These are phyloP conservation scores for Psittacus erithacus DNA, from an alignment of 2,113 vertebrate species.

Conservation along the genomic window DNA sequence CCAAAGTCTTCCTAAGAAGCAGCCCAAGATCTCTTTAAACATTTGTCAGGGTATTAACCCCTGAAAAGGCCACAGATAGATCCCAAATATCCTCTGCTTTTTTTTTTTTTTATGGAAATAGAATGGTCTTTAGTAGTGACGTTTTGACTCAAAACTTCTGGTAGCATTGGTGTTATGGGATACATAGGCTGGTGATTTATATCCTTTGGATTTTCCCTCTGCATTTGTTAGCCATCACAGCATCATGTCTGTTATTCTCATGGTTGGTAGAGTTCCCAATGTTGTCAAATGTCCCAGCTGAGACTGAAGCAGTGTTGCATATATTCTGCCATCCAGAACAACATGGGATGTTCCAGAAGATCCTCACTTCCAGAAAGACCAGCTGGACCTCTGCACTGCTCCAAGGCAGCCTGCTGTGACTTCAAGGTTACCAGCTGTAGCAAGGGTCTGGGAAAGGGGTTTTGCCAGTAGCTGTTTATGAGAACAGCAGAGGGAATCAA, in stretches of 20 bases:
- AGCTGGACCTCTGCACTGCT: neutral
- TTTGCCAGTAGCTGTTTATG: neutral
- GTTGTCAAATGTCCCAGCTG: slow-evolving; percentile 33
- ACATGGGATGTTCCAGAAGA: neutral
- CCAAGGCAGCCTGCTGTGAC: neutral
- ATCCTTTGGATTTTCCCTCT: neutral
- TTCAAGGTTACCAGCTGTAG: neutral
- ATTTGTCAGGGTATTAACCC: neutral
- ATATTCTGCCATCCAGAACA: neutral
- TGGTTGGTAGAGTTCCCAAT: neutral
- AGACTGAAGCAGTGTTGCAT: neutral
- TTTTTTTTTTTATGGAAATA: neutral
- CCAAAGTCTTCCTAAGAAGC: neutral
- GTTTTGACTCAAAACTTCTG: neutral
- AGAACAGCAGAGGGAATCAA: neutral
- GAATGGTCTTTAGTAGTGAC: neutral
- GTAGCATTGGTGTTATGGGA: neutral
- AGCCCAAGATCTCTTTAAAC: neutral
- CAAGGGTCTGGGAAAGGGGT: neutral
- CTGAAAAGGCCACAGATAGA: neutral
- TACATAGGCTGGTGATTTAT: neutral
- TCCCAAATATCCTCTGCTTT: neutral
- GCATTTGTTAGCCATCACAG: neutral
- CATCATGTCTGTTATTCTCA: neutral
- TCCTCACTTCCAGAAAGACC: slow-evolving; percentile 5